These are phyloP conservation scores for Drosophila picticornis DNA, from an alignment of 2,888 invertebrate genomes.

Conservation along the genomic window DNA sequence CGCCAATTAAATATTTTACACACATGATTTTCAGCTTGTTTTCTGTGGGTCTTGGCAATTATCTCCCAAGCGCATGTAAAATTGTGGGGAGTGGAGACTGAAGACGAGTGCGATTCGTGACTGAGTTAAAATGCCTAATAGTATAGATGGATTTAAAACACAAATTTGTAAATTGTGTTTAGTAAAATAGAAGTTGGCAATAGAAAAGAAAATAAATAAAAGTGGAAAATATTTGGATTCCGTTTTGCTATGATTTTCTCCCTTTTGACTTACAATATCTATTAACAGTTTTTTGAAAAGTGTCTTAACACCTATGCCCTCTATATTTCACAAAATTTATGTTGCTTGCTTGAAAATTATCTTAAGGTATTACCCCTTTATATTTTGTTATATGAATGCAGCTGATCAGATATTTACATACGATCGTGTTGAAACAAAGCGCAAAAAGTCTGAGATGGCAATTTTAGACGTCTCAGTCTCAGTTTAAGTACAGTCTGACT, in stretches of 20 bases:
- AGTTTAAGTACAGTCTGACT: constrained; percentile 13
- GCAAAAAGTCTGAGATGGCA: background rate
- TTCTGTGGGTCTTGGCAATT: constrained; percentile 36
- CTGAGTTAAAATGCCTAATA: background rate
- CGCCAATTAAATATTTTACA: constrained; percentile 67
- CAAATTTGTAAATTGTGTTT: background rate
- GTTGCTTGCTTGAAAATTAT: background rate
- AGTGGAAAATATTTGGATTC: background rate
- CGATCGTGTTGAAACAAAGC: constrained; percentile 19
- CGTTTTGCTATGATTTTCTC: background rate
- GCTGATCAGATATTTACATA: constrained; percentile 4
- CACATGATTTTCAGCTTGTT: constrained; percentile 40
- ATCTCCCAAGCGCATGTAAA: constrained; percentile 52
- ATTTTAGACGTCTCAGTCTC: constrained; percentile 1
- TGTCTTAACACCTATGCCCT: no score
- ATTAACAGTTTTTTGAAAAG: background rate
- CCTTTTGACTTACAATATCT: background rate
- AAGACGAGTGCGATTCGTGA: constrained; percentile 27
- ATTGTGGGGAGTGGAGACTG: constrained; percentile 44
- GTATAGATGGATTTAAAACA: background rate
- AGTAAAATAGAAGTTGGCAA: background rate
- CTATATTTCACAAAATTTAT: background rate
- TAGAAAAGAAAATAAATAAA: background rate
- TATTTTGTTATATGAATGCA: background rate
- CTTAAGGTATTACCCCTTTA: background rate